A percentile compares a stretch with the other conserved stretches of the same genome.
phyloP scores from a whole-genome alignment of 1,140 invertebrate genomes.

The Ridgeia piscesae region DNA sequence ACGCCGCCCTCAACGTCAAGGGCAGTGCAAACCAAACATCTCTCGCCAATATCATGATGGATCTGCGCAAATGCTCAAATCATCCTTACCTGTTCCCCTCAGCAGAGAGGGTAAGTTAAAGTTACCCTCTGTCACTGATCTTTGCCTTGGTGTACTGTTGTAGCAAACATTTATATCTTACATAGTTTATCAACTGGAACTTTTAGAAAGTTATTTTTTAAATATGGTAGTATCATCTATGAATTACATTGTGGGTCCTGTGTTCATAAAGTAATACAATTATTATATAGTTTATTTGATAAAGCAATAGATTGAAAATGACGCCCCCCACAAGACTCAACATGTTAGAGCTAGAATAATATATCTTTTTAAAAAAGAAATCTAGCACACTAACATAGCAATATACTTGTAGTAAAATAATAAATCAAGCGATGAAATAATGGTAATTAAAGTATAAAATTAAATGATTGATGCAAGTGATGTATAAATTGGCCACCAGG shows the following conservation, averaged over 20 bases:
- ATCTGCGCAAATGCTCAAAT: slow-evolving; percentile 99
- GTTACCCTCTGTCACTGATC: too few species aligned
- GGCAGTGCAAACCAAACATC: slow-evolving; percentile 78
- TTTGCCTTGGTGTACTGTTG: too few species aligned
- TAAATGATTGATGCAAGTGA: neutral
- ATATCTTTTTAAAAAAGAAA: too few species aligned
- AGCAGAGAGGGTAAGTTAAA: slow-evolving; percentile 60
- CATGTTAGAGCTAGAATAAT: too few species aligned
- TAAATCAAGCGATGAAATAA: too few species aligned
- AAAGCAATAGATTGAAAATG: too few species aligned
- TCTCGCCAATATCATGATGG: slow-evolving; percentile 99
- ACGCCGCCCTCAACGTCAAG: slow-evolving; percentile 92
- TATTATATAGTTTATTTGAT: too few species aligned
- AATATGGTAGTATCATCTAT: neutral
- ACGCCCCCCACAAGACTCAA: too few species aligned
- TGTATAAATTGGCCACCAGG: slow-evolving; percentile 27
- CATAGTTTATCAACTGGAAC: neutral
- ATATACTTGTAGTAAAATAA: too few species aligned
- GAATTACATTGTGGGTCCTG: neutral
- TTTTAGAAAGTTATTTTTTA: neutral
- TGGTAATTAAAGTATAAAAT: too few species aligned
- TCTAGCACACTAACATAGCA: too few species aligned
- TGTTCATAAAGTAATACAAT: neutral
- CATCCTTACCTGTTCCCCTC: slow-evolving; percentile 98
- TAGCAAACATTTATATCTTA: neutral